phyloP scores from a whole-genome alignment of 2,888 invertebrate species.

The Stegana nigrithorax region DNA sequence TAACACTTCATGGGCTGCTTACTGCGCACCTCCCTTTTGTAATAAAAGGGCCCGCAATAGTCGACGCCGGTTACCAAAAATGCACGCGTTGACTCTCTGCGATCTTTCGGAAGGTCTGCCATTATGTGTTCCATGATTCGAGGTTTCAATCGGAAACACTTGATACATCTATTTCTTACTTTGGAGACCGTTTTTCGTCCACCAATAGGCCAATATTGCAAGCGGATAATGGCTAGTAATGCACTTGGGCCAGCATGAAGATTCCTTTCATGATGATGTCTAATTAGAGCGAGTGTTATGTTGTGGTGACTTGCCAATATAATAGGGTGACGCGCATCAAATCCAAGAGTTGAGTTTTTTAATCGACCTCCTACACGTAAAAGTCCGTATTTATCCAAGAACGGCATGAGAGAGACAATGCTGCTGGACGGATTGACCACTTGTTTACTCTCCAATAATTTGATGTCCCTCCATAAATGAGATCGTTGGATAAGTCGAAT shows the following conservation, averaged over 20 bases:
- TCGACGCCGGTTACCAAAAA: not conserved
- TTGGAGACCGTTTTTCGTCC: not conserved
- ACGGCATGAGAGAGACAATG: conserved; percentile 20
- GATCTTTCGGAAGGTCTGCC: not conserved
- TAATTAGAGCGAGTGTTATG: conserved; percentile 17
- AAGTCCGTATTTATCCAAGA: conserved; percentile 22
- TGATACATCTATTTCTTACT: not conserved
- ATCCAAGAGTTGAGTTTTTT: not conserved
- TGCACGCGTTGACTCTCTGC: not conserved
- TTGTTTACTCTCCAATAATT: conserved; percentile 4
- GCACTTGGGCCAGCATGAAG: conserved; percentile 12
- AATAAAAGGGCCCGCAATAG: not conserved
- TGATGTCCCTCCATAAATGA: conserved; percentile 6
- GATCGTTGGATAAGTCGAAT: not conserved
- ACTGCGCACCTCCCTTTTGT: not conserved
- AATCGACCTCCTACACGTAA: conserved; percentile 22
- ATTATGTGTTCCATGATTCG: not conserved
- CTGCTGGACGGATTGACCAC: conserved; percentile 8
- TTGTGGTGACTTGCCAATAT: not conserved
- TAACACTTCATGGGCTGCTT: not conserved
- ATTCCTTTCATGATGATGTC: conserved; percentile 17
- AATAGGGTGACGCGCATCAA: not conserved
- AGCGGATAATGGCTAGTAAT: not conserved
- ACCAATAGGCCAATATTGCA: no score
- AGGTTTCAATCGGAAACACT: not conserved